Conservation (phyloP, 53 echinoderm and acorn worm species). For the Echinometra lucunter region DNA sequence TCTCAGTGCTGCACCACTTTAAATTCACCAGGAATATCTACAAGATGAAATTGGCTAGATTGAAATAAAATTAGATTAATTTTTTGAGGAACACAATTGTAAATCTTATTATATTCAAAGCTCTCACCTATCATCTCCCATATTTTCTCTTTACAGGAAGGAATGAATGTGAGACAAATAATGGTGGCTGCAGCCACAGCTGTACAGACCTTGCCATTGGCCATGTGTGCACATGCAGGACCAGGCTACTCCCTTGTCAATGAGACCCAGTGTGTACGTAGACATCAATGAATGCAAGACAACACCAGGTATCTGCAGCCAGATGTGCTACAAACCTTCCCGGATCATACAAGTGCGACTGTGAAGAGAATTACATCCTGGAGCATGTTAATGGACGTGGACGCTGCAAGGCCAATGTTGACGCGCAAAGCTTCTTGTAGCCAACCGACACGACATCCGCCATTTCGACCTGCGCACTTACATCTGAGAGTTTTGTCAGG, state of each 20-base stretch:
- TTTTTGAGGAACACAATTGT: neutral
- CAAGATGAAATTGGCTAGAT: neutral
- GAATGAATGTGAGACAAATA: conserved; percentile 79
- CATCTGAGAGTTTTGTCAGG: conserved; percentile 64
- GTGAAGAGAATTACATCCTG: conserved; percentile 81
- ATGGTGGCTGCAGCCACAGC: conserved; percentile 76
- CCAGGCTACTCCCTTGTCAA: conserved; percentile 74
- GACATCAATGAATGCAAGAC: conserved; percentile 96
- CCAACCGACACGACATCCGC: conserved; percentile 86
- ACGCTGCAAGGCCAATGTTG: conserved; percentile 78
- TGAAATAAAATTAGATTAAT: neutral
- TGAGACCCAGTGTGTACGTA: conserved; percentile 70
- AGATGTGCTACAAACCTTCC: conserved; percentile 76
- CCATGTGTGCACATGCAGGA: conserved; percentile 74
- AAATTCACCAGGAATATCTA: neutral
- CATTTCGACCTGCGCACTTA: conserved; percentile 65
- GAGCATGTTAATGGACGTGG: conserved; percentile 61
- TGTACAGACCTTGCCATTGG: conserved; percentile 78
- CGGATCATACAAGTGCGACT: conserved; percentile 84
- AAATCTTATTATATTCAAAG: neutral
- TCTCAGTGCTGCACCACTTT: neutral
- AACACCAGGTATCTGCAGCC: conserved; percentile 82
- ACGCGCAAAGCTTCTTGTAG: conserved; percentile 73
- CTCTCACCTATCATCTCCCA: neutral
- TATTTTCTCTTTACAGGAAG: conserved; percentile 59